Base-by-base conservation (phyloP, 1,140 invertebrate genomes). In the Dicyema japonicum region DNA sequence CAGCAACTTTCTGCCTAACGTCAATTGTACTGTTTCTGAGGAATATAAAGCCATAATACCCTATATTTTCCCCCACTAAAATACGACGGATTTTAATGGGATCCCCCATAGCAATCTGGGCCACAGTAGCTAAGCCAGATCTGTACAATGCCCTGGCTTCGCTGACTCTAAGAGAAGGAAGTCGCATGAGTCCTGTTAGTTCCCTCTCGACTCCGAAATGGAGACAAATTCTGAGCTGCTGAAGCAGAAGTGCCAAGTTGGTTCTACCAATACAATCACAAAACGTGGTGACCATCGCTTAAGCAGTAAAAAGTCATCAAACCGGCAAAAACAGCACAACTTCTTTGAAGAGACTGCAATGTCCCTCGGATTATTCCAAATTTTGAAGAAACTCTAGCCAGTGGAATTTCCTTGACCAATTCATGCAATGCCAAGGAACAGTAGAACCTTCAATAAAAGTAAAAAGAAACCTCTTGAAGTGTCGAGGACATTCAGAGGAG, bases 161-260 rank as follows among this genome's bases (percentile, higher is more conserved):
- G 31, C 66, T 58, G 2, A 69, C 71, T 49, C 72, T 78, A 18
- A 94, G 47, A 35, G 65, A 60, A 5, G 69, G 60, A 18, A 94
- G 49, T 33, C 68, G 60, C 48, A 92, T 66, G 19, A 94, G 56
- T 43, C 92, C 78, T 30, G 80, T 60, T 4, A 94, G 54, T 43
- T 94, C 80, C 24, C 67, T 59, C 37, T 74, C 68, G 17, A 90
- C 67, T 7, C 82, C 85, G 54, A 90, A 90, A 36, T 74, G 69
- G 14, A 94, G 56, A 11, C 85, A 63, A 36, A 69, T 64, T 57
- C 85, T 72, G 50, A 92, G 90, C 47, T 85, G 70, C 4, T 65
- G 64, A 8, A 94, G 59, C 2, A 94, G 52, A 17, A 80, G 50
- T 46, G 82, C 70, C 29, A 94, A 56, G 40, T 66, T 75, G 28